A percentile compares a stretch with the other conserved stretches of the same genome.
Evolutionary conservation across 2,113 vertebrate species (phyloP).

Genomic region (Protobothrops flavoviridis): DNA sequence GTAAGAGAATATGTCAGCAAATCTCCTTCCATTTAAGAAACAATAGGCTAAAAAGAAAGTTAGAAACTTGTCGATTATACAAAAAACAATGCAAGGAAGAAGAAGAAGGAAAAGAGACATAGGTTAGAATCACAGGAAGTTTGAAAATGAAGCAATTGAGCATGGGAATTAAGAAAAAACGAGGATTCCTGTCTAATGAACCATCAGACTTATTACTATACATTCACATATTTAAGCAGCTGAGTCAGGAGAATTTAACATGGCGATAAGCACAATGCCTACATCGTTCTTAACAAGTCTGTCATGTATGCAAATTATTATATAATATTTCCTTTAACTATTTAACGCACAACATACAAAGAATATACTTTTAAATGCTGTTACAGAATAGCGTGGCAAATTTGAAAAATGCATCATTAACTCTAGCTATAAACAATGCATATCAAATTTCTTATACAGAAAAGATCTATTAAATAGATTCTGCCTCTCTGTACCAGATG

Average conservation of each 20-base stretch:
- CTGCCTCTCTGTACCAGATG: neutral
- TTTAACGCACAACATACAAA: neutral
- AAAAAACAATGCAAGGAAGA: neutral
- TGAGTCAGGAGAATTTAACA: neutral
- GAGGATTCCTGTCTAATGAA: neutral
- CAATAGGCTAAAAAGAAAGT: neutral
- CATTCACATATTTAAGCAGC: neutral
- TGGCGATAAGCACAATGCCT: neutral
- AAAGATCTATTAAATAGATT: conserved; percentile 8
- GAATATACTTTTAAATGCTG: conserved; percentile 9
- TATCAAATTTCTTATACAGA: conserved; percentile 15
- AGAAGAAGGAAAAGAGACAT: neutral
- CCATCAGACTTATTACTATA: neutral
- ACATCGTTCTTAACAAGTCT: neutral
- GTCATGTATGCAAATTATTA: neutral
- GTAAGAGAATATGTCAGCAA: neutral
- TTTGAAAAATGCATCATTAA: conserved; percentile 20
- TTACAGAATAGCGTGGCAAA: conserved; percentile 20
- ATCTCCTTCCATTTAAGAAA: neutral
- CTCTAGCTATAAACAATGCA: conserved; percentile 31
- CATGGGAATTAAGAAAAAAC: neutral
- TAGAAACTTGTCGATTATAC: neutral
- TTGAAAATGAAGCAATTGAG: neutral
- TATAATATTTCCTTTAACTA: conserved; percentile 16
- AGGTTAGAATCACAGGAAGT: neutral